Conservation (phyloP, 2,797 vertebrate genomes). For the Myoxocephalus aenaeus region DNA sequence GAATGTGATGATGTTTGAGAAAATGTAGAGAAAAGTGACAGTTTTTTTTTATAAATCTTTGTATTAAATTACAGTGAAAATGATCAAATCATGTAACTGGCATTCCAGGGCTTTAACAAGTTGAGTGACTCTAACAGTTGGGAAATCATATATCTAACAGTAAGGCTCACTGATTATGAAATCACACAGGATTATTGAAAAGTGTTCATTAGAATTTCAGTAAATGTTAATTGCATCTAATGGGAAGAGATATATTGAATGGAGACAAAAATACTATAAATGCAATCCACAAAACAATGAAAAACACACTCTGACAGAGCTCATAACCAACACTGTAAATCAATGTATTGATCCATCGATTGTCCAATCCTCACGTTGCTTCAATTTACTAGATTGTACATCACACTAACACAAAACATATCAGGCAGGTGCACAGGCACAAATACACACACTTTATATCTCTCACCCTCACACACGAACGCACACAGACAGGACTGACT, state of each 20-base stretch:
- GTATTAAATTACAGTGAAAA: constrained; percentile 69
- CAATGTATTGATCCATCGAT: constrained; percentile 79
- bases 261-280: constrained; percentile 71
- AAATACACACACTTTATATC: constrained; percentile 29
- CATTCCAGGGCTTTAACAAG: constrained; percentile 59
- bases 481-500: constrained; percentile 52
- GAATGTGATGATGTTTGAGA: constrained; percentile 46
- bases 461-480: neutral
- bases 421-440: constrained; percentile 42
- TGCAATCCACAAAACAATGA: constrained; percentile 74
- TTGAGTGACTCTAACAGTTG: constrained; percentile 69
- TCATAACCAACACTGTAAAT: constrained; percentile 75
- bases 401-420: constrained; percentile 58
- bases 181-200: constrained; percentile 73
- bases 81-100: constrained; percentile 67
- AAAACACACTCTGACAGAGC: constrained; percentile 73
- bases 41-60: constrained; percentile 39
- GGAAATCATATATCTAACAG: constrained; percentile 67
- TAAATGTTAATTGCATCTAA: constrained; percentile 82
- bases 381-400: constrained; percentile 77
- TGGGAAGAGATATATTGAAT: constrained; percentile 69
- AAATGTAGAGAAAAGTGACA: constrained; percentile 37
- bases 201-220: constrained; percentile 77
- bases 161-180: constrained; percentile 75
- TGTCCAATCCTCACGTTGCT: constrained; percentile 53